Conservation (phyloP, 2,888 invertebrate genomes). For the Falcaria lacertinaria region DNA sequence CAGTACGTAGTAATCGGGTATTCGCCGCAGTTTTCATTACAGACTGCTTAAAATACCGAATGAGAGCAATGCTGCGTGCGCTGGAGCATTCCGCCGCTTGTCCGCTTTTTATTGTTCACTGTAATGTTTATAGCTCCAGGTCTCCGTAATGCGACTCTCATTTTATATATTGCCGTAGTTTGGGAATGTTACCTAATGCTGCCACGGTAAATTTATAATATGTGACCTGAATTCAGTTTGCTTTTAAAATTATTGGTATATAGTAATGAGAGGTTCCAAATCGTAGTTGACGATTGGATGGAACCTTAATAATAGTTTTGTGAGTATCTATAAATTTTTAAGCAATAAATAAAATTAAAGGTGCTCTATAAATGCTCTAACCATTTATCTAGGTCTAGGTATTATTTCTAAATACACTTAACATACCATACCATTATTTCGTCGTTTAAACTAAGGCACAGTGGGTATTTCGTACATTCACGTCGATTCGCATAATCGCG, state of each 20-base stretch:
- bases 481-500: conserved; percentile 57
- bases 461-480: conserved; percentile 38
- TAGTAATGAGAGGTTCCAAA: too few species aligned
- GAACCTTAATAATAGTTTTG: too few species aligned
- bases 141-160: conserved; percentile 38
- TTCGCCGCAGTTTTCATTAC: conserved; percentile 60
- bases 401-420: too few species aligned
- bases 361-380: too few species aligned
- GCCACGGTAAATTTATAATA: too few species aligned
- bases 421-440: not conserved
- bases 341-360: too few species aligned
- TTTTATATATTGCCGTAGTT: conserved; percentile 31
- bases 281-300: too few species aligned
- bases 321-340: too few species aligned
- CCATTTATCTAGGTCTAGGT: too few species aligned
- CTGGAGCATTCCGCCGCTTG: conserved; percentile 30
- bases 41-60: conserved; percentile 62
- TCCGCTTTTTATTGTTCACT: conserved; percentile 39
- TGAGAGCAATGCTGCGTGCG: conserved; percentile 21
- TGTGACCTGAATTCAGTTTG: too few species aligned
- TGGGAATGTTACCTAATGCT: conserved; percentile 9
- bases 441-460: conserved; percentile 2
- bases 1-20: conserved; percentile 40
- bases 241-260: too few species aligned
- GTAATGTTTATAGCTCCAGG: conserved; percentile 46